A percentile compares a stretch with the other conserved stretches of the same genome.
Evolutionary conservation across 1,140 invertebrate species (phyloP).

Genomic region (Drosophila pseudoananassae): DNA sequence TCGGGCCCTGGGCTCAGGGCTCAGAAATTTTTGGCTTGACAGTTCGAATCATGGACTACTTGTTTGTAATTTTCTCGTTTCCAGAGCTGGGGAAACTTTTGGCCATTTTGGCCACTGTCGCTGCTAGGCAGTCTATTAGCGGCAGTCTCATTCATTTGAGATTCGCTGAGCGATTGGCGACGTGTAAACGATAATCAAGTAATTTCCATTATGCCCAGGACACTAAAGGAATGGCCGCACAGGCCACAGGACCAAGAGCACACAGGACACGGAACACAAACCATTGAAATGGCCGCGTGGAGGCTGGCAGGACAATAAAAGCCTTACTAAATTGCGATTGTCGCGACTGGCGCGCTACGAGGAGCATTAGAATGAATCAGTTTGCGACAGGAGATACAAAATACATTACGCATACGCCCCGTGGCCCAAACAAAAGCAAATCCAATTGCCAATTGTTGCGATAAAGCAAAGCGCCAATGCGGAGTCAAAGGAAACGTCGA

Average conservation of each 20-base stretch:
- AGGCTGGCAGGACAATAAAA: conserved; percentile 57
- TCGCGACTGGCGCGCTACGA: conserved; percentile 51
- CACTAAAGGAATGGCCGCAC: neutral
- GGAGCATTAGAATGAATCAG: conserved; percentile 8
- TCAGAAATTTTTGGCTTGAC: too few species aligned
- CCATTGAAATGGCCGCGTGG: too few species aligned
- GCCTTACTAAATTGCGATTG: conserved; percentile 76
- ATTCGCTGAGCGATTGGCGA: conserved; percentile 74
- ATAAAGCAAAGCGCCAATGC: conserved; percentile 46
- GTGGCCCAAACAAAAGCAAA: conserved; percentile 57
- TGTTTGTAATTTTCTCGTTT: neutral
- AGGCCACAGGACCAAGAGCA: neutral
- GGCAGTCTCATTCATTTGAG: conserved; percentile 42
- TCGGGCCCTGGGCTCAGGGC: too few species aligned
- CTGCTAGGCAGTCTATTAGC: conserved; percentile 37
- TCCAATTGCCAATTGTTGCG: conserved; percentile 61
- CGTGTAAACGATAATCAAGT: conserved; percentile 82
- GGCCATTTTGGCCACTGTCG: neutral
- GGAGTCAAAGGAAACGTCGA: conserved; percentile 46
- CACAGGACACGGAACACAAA: neutral
- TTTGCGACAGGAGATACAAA: conserved; percentile 49
- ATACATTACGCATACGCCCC: conserved; percentile 60
- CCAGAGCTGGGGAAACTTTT: too few species aligned
- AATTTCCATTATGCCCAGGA: conserved; percentile 71
- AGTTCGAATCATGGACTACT: neutral